A percentile compares a stretch with the other conserved stretches of the same genome.
Evolutionary conservation across 2,888 invertebrate genomes (phyloP).

Genomic region (Phrixothrix hirtus): DNA sequence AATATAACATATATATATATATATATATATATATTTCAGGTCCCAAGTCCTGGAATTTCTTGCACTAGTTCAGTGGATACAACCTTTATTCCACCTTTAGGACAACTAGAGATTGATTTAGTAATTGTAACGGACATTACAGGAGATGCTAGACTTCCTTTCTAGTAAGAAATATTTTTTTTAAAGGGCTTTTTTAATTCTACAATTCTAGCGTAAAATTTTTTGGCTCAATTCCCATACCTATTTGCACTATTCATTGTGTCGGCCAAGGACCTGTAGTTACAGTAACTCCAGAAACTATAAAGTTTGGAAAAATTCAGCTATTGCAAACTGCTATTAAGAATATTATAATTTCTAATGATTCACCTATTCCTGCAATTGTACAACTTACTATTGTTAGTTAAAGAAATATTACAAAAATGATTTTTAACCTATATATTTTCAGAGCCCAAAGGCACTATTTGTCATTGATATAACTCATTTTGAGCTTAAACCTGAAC

Average conservation of each 20-base stretch:
- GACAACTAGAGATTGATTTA: conserved; percentile 55
- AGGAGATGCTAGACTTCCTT: conserved; percentile 51
- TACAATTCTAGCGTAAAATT: conserved; percentile 36
- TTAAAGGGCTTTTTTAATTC: too few species aligned
- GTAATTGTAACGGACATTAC: conserved; percentile 56
- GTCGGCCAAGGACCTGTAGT: conserved; percentile 70
- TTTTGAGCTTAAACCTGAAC: conserved; percentile 46
- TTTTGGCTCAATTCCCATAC: conserved; percentile 26
- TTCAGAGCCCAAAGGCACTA: conserved; percentile 57
- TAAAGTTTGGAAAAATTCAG: conserved; percentile 67
- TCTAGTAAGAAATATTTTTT: conserved; percentile 12
- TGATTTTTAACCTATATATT: background rate
- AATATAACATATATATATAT: background rate
- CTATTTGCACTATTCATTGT: conserved; percentile 57
- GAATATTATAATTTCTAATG: conserved; percentile 64
- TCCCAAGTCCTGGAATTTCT: conserved; percentile 17
- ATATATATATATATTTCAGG: too few species aligned
- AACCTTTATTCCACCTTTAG: conserved; percentile 57
- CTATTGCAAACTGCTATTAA: conserved; percentile 60
- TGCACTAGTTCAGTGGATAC: conserved; percentile 40
- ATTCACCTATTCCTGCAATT: conserved; percentile 68
- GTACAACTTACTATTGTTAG: conserved; percentile 13
- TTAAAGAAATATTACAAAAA: background rate
- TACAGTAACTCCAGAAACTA: conserved; percentile 61
- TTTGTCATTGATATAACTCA: conserved; percentile 48